phyloP scores from a whole-genome alignment of 2,888 invertebrate genomes.

The Lucinisca nassula region DNA sequence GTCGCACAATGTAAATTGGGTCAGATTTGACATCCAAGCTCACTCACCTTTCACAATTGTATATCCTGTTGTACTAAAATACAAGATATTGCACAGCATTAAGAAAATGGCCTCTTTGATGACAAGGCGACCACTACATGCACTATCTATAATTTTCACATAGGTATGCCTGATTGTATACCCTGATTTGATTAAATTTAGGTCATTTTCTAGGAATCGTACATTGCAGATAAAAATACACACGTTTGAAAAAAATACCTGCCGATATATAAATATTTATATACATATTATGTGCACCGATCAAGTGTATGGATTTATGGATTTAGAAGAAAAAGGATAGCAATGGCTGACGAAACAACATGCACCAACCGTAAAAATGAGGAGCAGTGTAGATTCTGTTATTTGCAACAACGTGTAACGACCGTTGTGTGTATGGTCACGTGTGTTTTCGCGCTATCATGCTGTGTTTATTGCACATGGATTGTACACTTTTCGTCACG shows the following conservation, averaged over 20 bases:
- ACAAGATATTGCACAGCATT: too few species aligned
- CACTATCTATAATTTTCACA: too few species aligned
- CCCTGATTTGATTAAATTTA: too few species aligned
- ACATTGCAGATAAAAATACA: not conserved
- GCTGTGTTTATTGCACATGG: not conserved
- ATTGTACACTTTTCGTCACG: not conserved
- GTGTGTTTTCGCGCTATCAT: constrained; percentile 1
- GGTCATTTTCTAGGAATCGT: not conserved
- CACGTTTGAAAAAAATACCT: not conserved
- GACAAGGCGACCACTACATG: too few species aligned
- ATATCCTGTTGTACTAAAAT: too few species aligned
- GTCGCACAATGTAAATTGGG: too few species aligned
- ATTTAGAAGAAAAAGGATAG: not conserved
- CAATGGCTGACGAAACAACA: not conserved
- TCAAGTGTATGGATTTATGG: not conserved
- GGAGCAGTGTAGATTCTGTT: not conserved
- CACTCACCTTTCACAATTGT: too few species aligned
- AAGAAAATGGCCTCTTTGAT: too few species aligned
- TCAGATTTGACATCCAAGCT: too few species aligned
- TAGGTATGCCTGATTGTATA: too few species aligned
- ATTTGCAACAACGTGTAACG: not conserved
- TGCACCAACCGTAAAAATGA: not conserved
- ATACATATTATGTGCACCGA: not conserved
- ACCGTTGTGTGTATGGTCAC: not conserved
- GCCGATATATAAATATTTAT: not conserved